phyloP scores from a whole-genome alignment of 2,113 vertebrate species.

The Pongo abelii region DNA sequence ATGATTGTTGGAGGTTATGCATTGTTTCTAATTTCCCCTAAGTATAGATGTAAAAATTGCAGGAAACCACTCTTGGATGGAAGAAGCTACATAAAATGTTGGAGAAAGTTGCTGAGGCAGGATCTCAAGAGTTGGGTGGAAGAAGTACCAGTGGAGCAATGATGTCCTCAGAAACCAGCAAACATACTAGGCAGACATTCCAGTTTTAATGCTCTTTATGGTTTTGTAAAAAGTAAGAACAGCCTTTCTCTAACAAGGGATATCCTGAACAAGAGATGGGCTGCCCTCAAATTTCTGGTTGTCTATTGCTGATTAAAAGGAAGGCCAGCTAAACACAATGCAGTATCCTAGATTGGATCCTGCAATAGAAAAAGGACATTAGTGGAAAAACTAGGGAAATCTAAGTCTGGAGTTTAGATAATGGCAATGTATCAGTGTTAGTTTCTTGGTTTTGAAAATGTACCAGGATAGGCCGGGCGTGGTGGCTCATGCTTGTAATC shows the following conservation, averaged over 20 bases:
- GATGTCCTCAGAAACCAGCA: not conserved
- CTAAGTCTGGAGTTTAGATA: not conserved
- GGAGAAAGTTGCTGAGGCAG: not conserved
- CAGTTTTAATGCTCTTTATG: not conserved
- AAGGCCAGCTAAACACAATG: not conserved
- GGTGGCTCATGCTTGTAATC: no score
- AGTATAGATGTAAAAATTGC: not conserved
- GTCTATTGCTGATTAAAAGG: not conserved
- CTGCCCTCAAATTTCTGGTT: not conserved
- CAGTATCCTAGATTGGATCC: not conserved
- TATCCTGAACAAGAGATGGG: not conserved
- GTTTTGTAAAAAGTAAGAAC: not conserved
- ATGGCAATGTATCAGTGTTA: not conserved
- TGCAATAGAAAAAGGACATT: not conserved
- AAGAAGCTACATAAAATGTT: not conserved
- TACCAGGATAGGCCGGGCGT: not conserved
- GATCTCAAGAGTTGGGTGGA: not conserved
- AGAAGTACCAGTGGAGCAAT: not conserved
- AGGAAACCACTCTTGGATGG: not conserved
- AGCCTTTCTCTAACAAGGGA: not conserved
- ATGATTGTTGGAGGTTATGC: not conserved
- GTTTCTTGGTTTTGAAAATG: conserved; percentile 7
- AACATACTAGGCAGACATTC: not conserved
- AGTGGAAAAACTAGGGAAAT: not conserved
- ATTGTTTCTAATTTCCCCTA: not conserved